Evolutionary conservation across 2,888 invertebrate species (phyloP).

Genomic region (Molanna angustata): DNA sequence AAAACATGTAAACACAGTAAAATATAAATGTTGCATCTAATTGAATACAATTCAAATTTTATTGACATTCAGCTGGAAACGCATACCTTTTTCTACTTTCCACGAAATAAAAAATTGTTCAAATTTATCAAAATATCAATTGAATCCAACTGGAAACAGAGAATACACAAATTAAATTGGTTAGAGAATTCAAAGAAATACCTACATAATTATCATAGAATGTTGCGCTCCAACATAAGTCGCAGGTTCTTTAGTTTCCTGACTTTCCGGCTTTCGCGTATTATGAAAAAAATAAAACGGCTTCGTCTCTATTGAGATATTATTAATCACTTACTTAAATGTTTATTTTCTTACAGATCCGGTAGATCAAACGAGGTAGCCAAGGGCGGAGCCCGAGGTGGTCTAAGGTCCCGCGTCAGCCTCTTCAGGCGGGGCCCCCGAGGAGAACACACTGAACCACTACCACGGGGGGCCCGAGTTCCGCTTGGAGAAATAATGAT

Average conservation of each 20-base stretch:
- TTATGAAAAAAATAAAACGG: neutral
- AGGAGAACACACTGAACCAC: conserved; percentile 49
- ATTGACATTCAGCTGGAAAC: no score
- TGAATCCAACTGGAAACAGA: no score
- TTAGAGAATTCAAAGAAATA: no score
- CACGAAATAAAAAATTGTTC: no score
- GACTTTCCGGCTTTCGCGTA: neutral
- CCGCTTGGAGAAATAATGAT: conserved; percentile 58
- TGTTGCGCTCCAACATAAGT: neutral
- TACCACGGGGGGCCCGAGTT: conserved; percentile 53
- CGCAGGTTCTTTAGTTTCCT: neutral
- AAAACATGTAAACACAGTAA: no score
- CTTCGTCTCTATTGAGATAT: conserved; percentile 1
- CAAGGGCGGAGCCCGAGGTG: conserved; percentile 53
- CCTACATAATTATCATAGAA: no score
- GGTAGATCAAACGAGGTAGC: conserved; percentile 45
- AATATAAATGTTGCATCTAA: no score
- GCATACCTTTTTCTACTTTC: no score
- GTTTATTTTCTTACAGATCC: conserved; percentile 36
- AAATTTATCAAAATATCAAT: no score
- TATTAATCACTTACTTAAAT: neutral
- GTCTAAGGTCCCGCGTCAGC: conserved; percentile 53
- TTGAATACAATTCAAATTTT: no score
- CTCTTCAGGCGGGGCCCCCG: conserved; percentile 47
- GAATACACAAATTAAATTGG: no score